Conservation (phyloP, 2,888 invertebrate species). For the Campoplex nolae region DNA sequence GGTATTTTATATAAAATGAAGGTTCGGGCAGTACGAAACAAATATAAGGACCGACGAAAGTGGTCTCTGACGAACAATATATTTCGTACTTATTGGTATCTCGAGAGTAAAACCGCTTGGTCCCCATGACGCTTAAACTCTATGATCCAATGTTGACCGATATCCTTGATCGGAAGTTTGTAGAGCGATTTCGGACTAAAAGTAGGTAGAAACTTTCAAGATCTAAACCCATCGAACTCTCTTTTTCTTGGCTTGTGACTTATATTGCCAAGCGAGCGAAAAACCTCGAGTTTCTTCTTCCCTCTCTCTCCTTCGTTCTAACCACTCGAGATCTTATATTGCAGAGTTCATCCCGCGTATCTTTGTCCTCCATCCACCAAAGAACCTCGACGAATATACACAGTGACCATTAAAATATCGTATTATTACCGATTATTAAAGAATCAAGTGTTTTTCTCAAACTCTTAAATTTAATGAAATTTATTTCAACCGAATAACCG, state of each 20-base stretch:
- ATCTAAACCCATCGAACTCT: conserved; percentile 53
- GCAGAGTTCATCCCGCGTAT: conserved; percentile 55
- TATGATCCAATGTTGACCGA: conserved; percentile 67
- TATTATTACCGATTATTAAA: conserved; percentile 56
- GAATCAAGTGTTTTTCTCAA: conserved; percentile 4
- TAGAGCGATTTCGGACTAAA: conserved; percentile 55
- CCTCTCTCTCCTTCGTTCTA: not conserved
- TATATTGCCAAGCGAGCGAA: conserved; percentile 45
- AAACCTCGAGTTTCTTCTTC: conserved; percentile 6
- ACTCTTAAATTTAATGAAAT: conserved; percentile 16
- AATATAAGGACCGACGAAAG: conserved; percentile 29
- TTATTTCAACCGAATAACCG: not conserved
- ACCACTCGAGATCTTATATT: conserved; percentile 59
- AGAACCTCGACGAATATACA: conserved; percentile 18
- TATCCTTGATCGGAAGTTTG: conserved; percentile 60
- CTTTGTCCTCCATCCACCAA: conserved; percentile 2
- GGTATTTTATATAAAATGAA: conserved; percentile 16
- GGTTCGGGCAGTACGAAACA: not conserved
- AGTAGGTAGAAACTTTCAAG: conserved; percentile 65
- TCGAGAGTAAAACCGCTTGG: conserved; percentile 54
- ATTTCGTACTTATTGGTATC: conserved; percentile 66
- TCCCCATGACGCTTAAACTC: conserved; percentile 1
- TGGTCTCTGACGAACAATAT: conserved; percentile 56
- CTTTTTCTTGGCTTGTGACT: conserved; percentile 41
- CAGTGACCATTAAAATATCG: conserved; percentile 49